Percentiles rank a stretch among this genome's conserved stretches.
phyloP scores from a whole-genome alignment of 2,888 invertebrate genomes.

The Pheosia gnoma region DNA sequence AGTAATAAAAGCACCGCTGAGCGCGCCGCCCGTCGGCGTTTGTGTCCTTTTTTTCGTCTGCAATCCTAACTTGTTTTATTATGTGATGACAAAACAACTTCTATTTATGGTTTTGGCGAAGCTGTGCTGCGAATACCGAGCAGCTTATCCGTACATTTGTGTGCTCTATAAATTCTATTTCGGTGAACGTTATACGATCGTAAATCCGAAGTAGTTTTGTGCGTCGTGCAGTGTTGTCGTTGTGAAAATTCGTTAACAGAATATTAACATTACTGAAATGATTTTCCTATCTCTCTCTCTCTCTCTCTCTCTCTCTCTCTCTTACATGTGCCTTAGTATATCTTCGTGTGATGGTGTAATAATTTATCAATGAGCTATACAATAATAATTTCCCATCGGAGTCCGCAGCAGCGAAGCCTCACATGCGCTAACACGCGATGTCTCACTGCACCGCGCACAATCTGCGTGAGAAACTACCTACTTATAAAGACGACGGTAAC shows the following conservation, averaged over 20 bases:
- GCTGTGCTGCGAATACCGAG: conserved; percentile 48
- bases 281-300: too few species aligned
- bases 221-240: too few species aligned
- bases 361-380: conserved; percentile 32
- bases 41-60: conserved; percentile 62
- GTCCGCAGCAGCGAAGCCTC: conserved; percentile 52
- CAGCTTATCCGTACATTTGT: conserved; percentile 34
- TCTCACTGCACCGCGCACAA: conserved; percentile 39
- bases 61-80: conserved; percentile 64
- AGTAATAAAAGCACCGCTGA: conserved; percentile 62
- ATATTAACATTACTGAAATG: too few species aligned
- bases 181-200: conserved; percentile 15
- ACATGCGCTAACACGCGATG: conserved; percentile 61
- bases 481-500: too few species aligned
- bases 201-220: conserved; percentile 14
- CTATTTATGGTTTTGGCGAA: conserved; percentile 54
- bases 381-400: conserved; percentile 61
- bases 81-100: conserved; percentile 61
- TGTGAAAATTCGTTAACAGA: too few species aligned
- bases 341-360: conserved; percentile 1
- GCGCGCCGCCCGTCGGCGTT: conserved; percentile 53
- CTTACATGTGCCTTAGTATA: background rate
- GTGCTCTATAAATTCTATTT: conserved; percentile 30
- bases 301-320: too few species aligned
- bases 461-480: conserved; percentile 54